These are phyloP conservation scores for Didymodactylos carnosus DNA, from an alignment of 2,888 invertebrate genomes.

Conservation along the genomic window DNA sequence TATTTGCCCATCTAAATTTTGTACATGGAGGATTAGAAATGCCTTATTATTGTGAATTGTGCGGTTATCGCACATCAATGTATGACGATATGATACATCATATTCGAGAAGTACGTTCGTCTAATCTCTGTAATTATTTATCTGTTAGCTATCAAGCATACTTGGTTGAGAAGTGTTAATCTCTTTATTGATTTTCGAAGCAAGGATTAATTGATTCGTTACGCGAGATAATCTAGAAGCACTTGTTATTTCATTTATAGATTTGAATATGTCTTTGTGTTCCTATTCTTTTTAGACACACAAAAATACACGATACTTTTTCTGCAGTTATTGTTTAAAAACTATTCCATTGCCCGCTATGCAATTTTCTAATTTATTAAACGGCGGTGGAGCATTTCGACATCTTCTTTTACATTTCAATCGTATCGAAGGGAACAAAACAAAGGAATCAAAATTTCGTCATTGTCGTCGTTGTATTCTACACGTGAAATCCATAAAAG, in stretches of 20 bases:
- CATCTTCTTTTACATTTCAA: conserved; percentile 11
- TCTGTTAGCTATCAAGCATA: too few species aligned
- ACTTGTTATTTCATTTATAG: too few species aligned
- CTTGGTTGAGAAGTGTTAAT: too few species aligned
- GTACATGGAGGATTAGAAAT: conserved; percentile 6
- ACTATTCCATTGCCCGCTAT: conserved; percentile 5
- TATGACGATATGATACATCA: conserved; percentile 13
- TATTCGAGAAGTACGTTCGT: neutral
- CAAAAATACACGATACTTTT: conserved; percentile 2
- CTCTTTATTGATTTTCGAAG: too few species aligned
- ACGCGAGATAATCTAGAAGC: too few species aligned
- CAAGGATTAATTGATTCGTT: too few species aligned
- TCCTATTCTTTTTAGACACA: neutral
- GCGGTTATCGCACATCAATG: conserved; percentile 12
- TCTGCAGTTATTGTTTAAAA: conserved; percentile 14
- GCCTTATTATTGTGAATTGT: conserved; percentile 14
- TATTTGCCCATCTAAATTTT: conserved; percentile 6
- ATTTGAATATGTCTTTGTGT: neutral
- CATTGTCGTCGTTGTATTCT: conserved; percentile 11
- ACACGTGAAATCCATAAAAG: conserved; percentile 8
- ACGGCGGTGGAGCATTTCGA: neutral
- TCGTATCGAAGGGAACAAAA: conserved; percentile 6
- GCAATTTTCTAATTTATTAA: neutral
- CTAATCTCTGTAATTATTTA: neutral
- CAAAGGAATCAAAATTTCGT: conserved; percentile 4